phyloP scores from a whole-genome alignment of 2,113 vertebrate species.

The Variabilichromis moorii region DNA sequence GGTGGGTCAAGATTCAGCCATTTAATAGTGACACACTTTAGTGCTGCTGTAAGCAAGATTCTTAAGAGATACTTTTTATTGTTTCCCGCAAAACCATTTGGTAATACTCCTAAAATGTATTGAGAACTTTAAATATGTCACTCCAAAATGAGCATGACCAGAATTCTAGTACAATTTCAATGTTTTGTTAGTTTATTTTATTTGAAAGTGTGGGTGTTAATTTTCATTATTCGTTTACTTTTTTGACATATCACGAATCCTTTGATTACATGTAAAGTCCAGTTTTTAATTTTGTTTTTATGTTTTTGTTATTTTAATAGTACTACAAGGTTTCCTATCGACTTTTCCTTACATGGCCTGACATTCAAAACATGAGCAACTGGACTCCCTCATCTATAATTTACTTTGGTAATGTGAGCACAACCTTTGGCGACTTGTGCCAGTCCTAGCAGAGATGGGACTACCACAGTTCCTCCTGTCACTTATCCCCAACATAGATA shows the following conservation, averaged over 20 bases:
- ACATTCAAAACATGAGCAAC: constrained; percentile 11
- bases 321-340: neutral
- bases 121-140: no score
- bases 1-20: no score
- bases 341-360: neutral
- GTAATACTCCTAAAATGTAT: accelerated
- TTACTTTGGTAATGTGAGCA: constrained; percentile 44
- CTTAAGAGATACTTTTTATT: no score
- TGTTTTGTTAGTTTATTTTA: neutral
- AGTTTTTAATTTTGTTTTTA: neutral
- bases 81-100: no score
- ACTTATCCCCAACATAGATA: neutral
- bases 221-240: neutral
- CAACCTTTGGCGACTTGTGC: neutral
- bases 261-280: neutral
- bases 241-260: neutral
- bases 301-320: neutral
- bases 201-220: neutral
- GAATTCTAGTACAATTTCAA: neutral
- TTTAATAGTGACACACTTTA: no score
- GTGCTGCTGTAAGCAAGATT: no score
- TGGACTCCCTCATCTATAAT: constrained; percentile 61
- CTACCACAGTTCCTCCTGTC: neutral
- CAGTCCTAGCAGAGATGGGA: neutral
- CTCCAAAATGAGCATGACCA: no score